phyloP scores from a whole-genome alignment of 2,888 invertebrate genomes.

The Tipula lateralis region DNA sequence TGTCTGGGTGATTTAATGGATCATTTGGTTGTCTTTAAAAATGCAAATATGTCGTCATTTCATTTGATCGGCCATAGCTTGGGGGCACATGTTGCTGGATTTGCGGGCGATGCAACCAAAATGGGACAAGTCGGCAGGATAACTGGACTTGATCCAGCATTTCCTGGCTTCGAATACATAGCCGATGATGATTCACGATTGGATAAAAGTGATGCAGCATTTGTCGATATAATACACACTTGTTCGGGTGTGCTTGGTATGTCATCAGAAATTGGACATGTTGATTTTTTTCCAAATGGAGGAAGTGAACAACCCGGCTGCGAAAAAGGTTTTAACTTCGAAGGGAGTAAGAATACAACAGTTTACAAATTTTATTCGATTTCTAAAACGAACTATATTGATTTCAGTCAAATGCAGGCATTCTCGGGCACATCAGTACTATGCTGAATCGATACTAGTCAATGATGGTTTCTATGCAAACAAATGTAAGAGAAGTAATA shows the following conservation, averaged over 20 bases:
- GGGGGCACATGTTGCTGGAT: conserved; percentile 59
- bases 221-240: conserved; percentile 72
- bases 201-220: conserved; percentile 61
- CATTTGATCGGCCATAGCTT: conserved; percentile 53
- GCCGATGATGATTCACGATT: conserved; percentile 49
- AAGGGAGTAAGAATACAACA: not conserved
- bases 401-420: not conserved
- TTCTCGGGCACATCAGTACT: not conserved
- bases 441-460: not conserved
- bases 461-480: not conserved
- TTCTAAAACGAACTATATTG: too few relatives aligned
- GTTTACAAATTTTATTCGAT: not conserved
- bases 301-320: conserved; percentile 12
- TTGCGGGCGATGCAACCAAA: conserved; percentile 52
- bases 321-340: not conserved
- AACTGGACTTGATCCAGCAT: conserved; percentile 66
- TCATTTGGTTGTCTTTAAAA: conserved; percentile 31
- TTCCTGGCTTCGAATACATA: conserved; percentile 56
- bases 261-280: conserved; percentile 38
- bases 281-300: conserved; percentile 29
- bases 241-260: conserved; percentile 63
- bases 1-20: conserved; percentile 42
- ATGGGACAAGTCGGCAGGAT: conserved; percentile 52
- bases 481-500: not conserved
- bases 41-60: conserved; percentile 38